Evolutionary conservation across 2,888 invertebrate species (phyloP).

Genomic region (Eupithecia dodoneata): DNA sequence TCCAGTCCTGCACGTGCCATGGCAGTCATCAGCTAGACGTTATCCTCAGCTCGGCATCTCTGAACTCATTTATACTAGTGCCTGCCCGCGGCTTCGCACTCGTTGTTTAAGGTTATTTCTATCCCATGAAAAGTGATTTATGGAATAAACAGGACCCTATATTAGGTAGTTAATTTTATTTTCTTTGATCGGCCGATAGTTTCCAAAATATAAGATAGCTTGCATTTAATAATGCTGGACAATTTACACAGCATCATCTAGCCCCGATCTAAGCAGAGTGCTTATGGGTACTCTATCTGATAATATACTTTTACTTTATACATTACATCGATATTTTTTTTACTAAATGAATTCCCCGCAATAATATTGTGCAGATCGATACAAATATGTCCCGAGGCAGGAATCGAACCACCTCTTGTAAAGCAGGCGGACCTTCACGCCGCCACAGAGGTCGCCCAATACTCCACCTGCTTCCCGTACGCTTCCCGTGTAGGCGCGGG

Average conservation of each 20-base stretch:
- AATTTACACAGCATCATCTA: neutral
- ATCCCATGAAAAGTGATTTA: no score
- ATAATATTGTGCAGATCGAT: neutral
- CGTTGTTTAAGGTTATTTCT: no score
- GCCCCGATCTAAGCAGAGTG: neutral
- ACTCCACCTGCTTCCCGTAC: neutral
- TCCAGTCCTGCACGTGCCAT: neutral
- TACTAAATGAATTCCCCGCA: no score
- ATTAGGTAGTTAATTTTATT: neutral
- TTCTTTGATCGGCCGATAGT: neutral
- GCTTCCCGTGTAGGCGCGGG: constrained; percentile 14
- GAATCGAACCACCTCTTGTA: neutral
- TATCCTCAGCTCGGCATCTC: neutral
- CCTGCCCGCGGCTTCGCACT: no score
- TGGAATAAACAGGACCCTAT: no score
- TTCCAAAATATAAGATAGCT: no score
- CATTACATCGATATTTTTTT: no score
- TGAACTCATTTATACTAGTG: no score
- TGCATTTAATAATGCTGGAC: neutral
- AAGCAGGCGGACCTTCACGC: neutral
- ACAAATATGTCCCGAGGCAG: neutral
- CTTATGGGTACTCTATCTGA: neutral
- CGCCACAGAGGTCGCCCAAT: neutral
- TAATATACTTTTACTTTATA: no score
- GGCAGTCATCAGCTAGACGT: neutral